These are phyloP conservation scores for Amiota communis DNA, from an alignment of 2,888 invertebrate genomes.

Conservation along the genomic window DNA sequence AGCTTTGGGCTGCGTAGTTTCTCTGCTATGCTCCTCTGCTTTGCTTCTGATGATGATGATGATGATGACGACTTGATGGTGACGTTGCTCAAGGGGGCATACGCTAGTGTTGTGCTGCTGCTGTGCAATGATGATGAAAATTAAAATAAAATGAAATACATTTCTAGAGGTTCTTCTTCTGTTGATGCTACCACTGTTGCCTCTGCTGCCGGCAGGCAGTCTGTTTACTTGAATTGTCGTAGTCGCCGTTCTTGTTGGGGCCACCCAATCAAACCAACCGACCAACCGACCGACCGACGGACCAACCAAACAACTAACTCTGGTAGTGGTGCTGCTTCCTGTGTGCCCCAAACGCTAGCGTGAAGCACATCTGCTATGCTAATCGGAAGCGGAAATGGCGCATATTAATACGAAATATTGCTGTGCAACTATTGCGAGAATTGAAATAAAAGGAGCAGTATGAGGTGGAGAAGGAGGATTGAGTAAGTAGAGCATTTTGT, in stretches of 20 bases:
- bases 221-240: slow-evolving; percentile 3
- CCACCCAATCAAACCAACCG: not conserved
- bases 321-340: slow-evolving; percentile 56
- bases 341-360: slow-evolving; percentile 33
- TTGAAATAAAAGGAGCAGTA: slow-evolving; percentile 28
- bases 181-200: not conserved
- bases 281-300: not conserved
- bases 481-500: not conserved
- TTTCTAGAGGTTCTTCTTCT: slow-evolving; percentile 41
- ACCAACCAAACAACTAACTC: not conserved
- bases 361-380: slow-evolving; percentile 61
- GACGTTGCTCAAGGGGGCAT: not conserved
- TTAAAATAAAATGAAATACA: slow-evolving; percentile 67
- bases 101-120: not conserved
- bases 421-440: slow-evolving; percentile 44
- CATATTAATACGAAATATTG: slow-evolving; percentile 67
- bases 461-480: slow-evolving; percentile 30
- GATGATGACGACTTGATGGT: not conserved
- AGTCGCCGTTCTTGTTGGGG: not conserved
- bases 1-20: slow-evolving; percentile 55
- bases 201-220: slow-evolving; percentile 4
- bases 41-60: not conserved
- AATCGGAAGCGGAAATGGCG: slow-evolving; percentile 68
- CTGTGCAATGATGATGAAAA: slow-evolving; percentile 64
- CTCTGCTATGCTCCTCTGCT: slow-evolving; percentile 17